These are phyloP conservation scores for Heteractis magnifica DNA, from an alignment of 92 coral and sea anemone species.

Conservation along the genomic window DNA sequence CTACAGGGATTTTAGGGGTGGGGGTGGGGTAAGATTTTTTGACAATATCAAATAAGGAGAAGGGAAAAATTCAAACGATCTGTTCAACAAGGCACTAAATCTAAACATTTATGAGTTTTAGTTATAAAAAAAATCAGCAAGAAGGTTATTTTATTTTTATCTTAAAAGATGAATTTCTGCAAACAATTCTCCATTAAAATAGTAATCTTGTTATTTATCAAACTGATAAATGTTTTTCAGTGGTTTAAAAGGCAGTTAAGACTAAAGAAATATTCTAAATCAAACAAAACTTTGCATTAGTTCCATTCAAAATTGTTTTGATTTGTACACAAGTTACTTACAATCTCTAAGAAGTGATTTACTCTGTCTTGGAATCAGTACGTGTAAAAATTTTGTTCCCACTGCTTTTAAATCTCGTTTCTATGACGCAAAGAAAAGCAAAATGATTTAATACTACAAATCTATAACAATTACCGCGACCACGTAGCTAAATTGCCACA, in stretches of 20 bases:
- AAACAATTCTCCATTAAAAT: too few relatives aligned
- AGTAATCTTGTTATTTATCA: too few relatives aligned
- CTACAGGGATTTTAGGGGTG: too few relatives aligned
- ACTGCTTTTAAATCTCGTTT: constrained; percentile 93
- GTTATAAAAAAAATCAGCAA: background rate
- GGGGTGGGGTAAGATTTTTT: too few relatives aligned
- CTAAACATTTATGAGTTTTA: background rate
- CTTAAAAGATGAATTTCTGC: too few relatives aligned
- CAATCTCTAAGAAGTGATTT: constrained; percentile 93
- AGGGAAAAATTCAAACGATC: too few relatives aligned
- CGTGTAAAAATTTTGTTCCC: constrained; percentile 91
- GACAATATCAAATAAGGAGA: too few relatives aligned
- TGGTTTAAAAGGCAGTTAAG: too few relatives aligned
- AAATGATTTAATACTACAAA: background rate
- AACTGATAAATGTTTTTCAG: too few relatives aligned
- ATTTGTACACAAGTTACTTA: constrained; percentile 36
- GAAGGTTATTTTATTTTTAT: background rate
- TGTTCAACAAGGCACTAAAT: too few relatives aligned
- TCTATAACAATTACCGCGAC: background rate
- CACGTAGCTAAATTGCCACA: background rate
- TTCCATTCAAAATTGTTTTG: background rate
- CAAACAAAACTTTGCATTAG: too few relatives aligned
- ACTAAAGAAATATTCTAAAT: too few relatives aligned
- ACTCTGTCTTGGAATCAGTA: constrained; percentile 88
- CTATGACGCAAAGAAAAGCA: constrained; percentile 36